A percentile compares a stretch with the other conserved stretches of the same genome.
phyloP scores from a whole-genome alignment of 2,888 invertebrate genomes.

The Acleris holmiana region DNA sequence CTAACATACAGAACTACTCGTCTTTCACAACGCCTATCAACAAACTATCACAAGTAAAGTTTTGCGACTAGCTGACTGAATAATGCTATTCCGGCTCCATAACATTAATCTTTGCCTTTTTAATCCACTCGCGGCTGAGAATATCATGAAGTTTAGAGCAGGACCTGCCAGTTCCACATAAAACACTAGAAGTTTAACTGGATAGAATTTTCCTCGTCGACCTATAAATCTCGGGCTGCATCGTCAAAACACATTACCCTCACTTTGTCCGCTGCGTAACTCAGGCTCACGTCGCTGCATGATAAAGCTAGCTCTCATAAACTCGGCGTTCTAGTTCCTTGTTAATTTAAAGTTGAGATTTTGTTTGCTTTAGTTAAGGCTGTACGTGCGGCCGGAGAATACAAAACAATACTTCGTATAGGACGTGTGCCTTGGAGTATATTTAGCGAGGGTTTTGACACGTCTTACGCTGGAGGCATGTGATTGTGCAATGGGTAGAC shows the following conservation, averaged over 20 bases:
- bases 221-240: conserved; percentile 37
- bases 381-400: conserved; percentile 10
- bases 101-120: not conserved
- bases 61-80: not conserved
- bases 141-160: conserved; percentile 7
- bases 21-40: too few relatives aligned
- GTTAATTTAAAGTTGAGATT: conserved; percentile 37
- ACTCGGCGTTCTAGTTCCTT: conserved; percentile 34
- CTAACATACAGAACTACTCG: too few relatives aligned
- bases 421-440: not conserved
- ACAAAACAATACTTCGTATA: conserved; percentile 4
- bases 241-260: conserved; percentile 52
- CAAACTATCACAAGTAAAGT: not conserved
- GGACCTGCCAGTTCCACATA: conserved; percentile 14
- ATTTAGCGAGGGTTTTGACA: conserved; percentile 1
- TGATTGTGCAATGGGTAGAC: not conserved
- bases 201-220: conserved; percentile 34
- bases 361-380: conserved; percentile 32
- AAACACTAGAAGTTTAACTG: conserved; percentile 20
- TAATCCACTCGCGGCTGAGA: conserved; percentile 7
- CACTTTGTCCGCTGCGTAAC: conserved; percentile 47
- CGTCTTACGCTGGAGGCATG: not conserved
- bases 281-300: conserved; percentile 21
- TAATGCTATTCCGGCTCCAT: not conserved
- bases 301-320: conserved; percentile 32